Base-by-base conservation (phyloP, 2,113 vertebrate species). In the Romanogobio albipinnatus region DNA sequence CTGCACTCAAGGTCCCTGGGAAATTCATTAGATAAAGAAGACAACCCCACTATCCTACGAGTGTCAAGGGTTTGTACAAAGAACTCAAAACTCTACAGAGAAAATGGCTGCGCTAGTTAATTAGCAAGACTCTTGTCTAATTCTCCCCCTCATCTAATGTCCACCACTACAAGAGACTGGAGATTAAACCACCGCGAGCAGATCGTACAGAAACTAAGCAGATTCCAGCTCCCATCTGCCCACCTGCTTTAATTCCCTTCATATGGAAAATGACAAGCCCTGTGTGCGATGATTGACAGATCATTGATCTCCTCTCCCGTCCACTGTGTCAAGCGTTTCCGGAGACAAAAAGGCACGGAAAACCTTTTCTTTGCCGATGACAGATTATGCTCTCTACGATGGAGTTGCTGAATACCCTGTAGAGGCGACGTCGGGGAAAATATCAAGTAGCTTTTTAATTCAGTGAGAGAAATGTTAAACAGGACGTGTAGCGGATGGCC, bases 61-160 rank as follows among this genome's bases (percentile, higher is more conserved):
- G 89, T 88, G 91, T 93, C 93, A 92, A 90, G 82, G 79, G 86
- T 81, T 77, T 74, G 89, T 82, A 36, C 53, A 68, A 77, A 84
- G 78, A 86, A 84, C 85, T 71, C 82, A 78, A 78, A 83, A 79
- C n/a, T 29, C 77, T 47, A 51, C 9, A 15, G 59, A 70, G 82
- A 51, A 87, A 53, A 85, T 29, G 87, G 90, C 89, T 90, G 88
- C 81, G 87, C 79, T 86, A 87, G 91, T 91, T 94, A 92, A 94
- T 95, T 93, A 94, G 90, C 87, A 89, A 88, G 90, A 90, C 88
- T 76, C 87, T 81, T 74, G 90, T 92, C 88, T 91, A 92, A 94
- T 92, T 91, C 93, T 89, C 71, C 86, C 88, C 88, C 91, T 92
- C 89, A 93, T 93, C 91, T 87, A 33, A 68, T 90, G 90, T 64